Evolutionary conservation across 2,797 vertebrate species (phyloP), one percentile per base, ranked within the genome.

Genomic region (Mus minutoides): DNA sequence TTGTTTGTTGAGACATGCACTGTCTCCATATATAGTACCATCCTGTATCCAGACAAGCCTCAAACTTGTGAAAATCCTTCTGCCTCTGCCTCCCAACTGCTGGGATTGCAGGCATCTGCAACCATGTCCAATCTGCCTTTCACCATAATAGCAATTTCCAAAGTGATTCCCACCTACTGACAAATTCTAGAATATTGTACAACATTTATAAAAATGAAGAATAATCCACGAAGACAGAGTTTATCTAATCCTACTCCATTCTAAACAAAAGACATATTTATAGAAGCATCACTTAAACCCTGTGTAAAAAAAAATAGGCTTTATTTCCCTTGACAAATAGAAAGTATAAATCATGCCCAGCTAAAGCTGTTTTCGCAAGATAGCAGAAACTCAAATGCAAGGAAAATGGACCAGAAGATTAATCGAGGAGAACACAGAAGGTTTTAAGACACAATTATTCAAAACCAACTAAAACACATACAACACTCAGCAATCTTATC

Each of bases 191-290:
- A 84, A 71, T 89, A 56, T 75, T 46, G 85, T 56, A n/a, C 52
- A 92, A 64, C 37, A 78, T 88, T 85, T 88, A 88, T n/a, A 87
- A 78, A 79, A 24, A 82, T 86, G 29, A 91, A 94, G 56, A 92
- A 76, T 90, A 46, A n/a, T 12, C 54, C 40, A 71, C 9, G 43
- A 88, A 90, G 67, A 85, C 13, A 17, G 60, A 87, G 94, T 92
- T 79, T 94, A 69, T 91, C 87, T 96, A 71, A 93, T 56, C 73
- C 84, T 90, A 9, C 31, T 79, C 49, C 7, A 52, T 91, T 90
- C 93, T 87, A 96, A 94, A 92, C 84, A 88, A 84, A 97, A 85
- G 71, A 84, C 62, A 67, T 10, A 85, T 75, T 96, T 92, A 85
- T 84, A 92, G 24, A 77, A 17, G 34, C 8, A 93, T 96, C 46